These are phyloP conservation scores for Nothobranchius kuhntae DNA, from an alignment of 2,113 vertebrate genomes.

Conservation along the genomic window DNA sequence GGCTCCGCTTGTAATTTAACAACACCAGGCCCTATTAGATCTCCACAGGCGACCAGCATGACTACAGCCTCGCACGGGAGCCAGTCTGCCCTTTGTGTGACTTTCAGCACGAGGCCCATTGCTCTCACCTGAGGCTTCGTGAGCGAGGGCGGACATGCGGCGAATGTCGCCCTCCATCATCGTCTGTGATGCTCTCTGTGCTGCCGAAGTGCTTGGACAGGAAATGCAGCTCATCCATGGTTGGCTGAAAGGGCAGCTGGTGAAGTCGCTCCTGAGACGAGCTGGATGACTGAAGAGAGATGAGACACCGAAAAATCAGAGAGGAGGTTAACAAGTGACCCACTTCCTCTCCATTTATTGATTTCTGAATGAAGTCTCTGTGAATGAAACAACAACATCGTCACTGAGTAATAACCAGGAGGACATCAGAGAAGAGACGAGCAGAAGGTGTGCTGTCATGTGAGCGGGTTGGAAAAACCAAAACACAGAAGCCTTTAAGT, in stretches of 20 bases:
- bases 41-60: no score
- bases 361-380: slow-evolving; percentile 6
- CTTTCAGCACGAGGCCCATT: no score
- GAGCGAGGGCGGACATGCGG: slow-evolving; percentile 87
- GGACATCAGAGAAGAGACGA: slow-evolving; percentile 13
- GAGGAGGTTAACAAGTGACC: slow-evolving; percentile 19
- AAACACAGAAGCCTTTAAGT: slow-evolving; percentile 31
- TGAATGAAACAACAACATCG: slow-evolving; percentile 11
- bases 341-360: not conserved
- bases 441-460: slow-evolving; percentile 29
- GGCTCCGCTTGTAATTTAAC: no score
- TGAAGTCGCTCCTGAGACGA: slow-evolving; percentile 93
- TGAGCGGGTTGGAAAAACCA: slow-evolving; percentile 44
- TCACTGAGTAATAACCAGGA: not conserved
- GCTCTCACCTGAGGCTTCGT: slow-evolving; percentile 87
- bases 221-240: slow-evolving; percentile 89
- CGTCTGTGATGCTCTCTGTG: slow-evolving; percentile 89
- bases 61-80: no score
- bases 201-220: slow-evolving; percentile 92
- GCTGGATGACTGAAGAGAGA: slow-evolving; percentile 84
- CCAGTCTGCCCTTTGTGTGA: no score
- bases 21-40: no score
- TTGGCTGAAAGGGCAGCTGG: slow-evolving; percentile 91
- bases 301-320: slow-evolving; percentile 20
- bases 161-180: slow-evolving; percentile 85